Evolutionary conservation across 2,888 invertebrate genomes (phyloP).

Genomic region (Zaprionus bogoriensis): DNA sequence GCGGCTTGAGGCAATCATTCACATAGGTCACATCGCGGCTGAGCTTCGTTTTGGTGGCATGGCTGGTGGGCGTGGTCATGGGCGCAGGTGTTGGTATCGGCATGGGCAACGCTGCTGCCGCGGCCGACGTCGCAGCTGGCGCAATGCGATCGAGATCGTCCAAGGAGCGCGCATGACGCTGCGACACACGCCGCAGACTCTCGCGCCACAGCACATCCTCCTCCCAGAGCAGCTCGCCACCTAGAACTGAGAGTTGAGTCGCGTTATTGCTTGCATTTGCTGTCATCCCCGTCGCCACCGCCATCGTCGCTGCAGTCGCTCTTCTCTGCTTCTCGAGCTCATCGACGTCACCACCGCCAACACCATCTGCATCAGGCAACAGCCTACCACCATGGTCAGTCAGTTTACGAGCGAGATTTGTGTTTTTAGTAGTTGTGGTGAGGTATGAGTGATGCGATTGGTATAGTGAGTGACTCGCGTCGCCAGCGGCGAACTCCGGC

Average conservation of each 20-base stretch:
- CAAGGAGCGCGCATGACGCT: conserved; percentile 91
- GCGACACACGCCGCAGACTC: conserved; percentile 89
- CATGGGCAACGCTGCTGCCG: conserved; percentile 11
- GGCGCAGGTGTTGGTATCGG: conserved; percentile 39
- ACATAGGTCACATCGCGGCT: conserved; percentile 91
- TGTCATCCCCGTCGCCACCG: conserved; percentile 18
- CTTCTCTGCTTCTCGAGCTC: conserved; percentile 3
- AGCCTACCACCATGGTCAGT: conserved; percentile 67
- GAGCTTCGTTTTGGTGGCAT: conserved; percentile 83
- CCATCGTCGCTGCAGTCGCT: neutral
- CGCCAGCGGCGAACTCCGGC: conserved; percentile 33
- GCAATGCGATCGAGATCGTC: conserved; percentile 89
- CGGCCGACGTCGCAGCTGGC: conserved; percentile 9
- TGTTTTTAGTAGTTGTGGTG: conserved; percentile 72
- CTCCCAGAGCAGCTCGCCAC: conserved; percentile 91
- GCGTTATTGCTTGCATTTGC: conserved; percentile 49
- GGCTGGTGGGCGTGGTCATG: conserved; percentile 32
- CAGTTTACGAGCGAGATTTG: conserved; percentile 66
- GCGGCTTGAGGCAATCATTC: conserved; percentile 86
- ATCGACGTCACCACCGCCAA: conserved; percentile 30
- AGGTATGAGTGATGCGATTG: conserved; percentile 60
- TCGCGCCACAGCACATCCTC: conserved; percentile 92
- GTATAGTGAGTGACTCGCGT: conserved; percentile 45
- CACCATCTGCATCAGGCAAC: conserved; percentile 40
- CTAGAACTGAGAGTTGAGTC: conserved; percentile 77